These are phyloP conservation scores for Amaurobius ferox DNA, from an alignment of 2,888 invertebrate species.

Conservation along the genomic window DNA sequence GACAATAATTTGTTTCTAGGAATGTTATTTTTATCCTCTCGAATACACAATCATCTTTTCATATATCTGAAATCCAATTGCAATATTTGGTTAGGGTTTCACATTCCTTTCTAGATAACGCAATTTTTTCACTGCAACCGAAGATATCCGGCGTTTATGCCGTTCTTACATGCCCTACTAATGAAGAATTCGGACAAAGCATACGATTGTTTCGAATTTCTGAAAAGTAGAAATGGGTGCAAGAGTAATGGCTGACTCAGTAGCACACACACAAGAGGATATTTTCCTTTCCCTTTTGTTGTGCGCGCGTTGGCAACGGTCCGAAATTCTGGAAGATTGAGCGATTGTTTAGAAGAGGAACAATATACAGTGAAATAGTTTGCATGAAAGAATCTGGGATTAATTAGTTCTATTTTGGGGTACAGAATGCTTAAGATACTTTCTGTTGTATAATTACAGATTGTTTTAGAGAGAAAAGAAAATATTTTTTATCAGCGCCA, in stretches of 20 bases:
- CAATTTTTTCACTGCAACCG: too few species aligned
- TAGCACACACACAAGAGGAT: neutral
- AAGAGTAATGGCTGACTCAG: neutral
- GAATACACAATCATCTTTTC: too few species aligned
- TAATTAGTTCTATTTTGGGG: neutral
- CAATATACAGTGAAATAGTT: neutral
- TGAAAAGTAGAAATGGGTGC: slow-evolving; percentile 11
- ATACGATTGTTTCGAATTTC: slow-evolving; percentile 13
- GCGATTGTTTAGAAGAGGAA: neutral
- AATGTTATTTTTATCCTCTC: too few species aligned
- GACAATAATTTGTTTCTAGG: too few species aligned
- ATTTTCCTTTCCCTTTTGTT: neutral
- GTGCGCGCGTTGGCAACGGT: neutral
- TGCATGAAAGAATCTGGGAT: neutral
- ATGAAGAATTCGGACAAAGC: slow-evolving; percentile 18
- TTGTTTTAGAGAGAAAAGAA: too few species aligned
- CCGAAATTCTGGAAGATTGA: slow-evolving; percentile 1
- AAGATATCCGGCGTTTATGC: neutral
- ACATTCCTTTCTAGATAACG: too few species aligned
- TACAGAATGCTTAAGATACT: too few species aligned
- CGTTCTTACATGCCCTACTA: neutral
- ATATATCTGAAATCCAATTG: too few species aligned
- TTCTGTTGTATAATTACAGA: too few species aligned
- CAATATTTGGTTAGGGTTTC: too few species aligned
- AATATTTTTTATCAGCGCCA: too few species aligned